Conservation (phyloP, 2,797 vertebrate genomes). For the Falco biarmicus region DNA sequence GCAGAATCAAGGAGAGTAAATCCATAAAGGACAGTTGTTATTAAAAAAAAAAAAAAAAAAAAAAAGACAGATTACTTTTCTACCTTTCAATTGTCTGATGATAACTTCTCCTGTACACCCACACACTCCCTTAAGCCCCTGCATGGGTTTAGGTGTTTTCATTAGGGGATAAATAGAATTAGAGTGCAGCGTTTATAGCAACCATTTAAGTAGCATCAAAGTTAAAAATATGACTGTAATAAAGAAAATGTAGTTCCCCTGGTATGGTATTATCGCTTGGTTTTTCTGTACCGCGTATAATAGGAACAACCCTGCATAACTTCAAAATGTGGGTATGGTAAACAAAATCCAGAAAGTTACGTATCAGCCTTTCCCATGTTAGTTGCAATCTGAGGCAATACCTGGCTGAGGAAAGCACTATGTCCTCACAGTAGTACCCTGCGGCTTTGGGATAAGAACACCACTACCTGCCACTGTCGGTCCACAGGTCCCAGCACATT, state of each 20-base stretch:
- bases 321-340: neutral
- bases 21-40: neutral
- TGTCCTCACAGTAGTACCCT: neutral
- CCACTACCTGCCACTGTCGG: neutral
- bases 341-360: neutral
- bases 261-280: neutral
- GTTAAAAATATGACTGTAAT: conserved; percentile 12
- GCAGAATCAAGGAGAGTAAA: neutral
- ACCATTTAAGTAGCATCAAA: neutral
- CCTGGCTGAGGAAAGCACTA: neutral
- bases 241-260: neutral
- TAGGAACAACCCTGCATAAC: neutral
- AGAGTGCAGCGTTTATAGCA: neutral
- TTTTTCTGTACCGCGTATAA: neutral
- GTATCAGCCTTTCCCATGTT: neutral
- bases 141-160: neutral
- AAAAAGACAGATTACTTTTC: neutral
- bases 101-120: neutral
- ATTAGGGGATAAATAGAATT: neutral
- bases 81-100: neutral
- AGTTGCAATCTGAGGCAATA: neutral
- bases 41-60: neutral
- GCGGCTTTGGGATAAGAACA: neutral
- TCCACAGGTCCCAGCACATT: accelerated
- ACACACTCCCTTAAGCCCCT: neutral